Percentiles rank a stretch among this genome's conserved stretches.
These are phyloP conservation scores for Odontocerum albicorne DNA, from an alignment of 2,888 invertebrate genomes.

Conservation along the genomic window DNA sequence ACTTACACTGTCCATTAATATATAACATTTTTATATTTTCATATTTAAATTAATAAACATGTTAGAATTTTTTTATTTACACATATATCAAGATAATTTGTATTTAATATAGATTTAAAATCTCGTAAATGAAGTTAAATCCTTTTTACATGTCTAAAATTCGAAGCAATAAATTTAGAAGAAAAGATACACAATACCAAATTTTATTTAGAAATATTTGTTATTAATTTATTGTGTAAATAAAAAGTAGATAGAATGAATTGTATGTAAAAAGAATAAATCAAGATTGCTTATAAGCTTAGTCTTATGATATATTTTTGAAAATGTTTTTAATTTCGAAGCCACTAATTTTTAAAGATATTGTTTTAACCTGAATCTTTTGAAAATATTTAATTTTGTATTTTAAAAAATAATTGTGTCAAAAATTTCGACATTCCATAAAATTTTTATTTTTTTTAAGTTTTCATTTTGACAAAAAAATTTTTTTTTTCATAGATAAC, in stretches of 20 bases:
- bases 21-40: slow-evolving; percentile 19
- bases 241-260: slow-evolving; percentile 30
- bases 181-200: slow-evolving; percentile 20
- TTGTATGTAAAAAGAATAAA: too few species aligned
- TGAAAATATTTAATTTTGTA: too few species aligned
- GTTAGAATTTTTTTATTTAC: neutral
- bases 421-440: too few species aligned
- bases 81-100: too few species aligned
- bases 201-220: slow-evolving; percentile 19
- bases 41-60: slow-evolving; percentile 6
- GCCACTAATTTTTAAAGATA: too few species aligned
- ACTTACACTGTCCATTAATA: slow-evolving; percentile 17
- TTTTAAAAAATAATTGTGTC: too few species aligned
- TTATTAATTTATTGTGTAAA: slow-evolving; percentile 16
- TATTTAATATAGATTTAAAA: slow-evolving; percentile 4
- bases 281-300: too few species aligned
- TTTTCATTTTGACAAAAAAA: too few species aligned
- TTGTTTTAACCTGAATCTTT: too few species aligned
- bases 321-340: too few species aligned
- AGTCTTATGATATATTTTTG: too few species aligned
- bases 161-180: slow-evolving; percentile 33
- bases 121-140: slow-evolving; percentile 20
- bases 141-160: slow-evolving; percentile 22
- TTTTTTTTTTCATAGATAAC: neutral
- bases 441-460: too few species aligned